Evolutionary conservation across 2,113 vertebrate genomes (phyloP), one percentile per base, ranked within the genome.

Genomic region (Nothocercus julius): DNA sequence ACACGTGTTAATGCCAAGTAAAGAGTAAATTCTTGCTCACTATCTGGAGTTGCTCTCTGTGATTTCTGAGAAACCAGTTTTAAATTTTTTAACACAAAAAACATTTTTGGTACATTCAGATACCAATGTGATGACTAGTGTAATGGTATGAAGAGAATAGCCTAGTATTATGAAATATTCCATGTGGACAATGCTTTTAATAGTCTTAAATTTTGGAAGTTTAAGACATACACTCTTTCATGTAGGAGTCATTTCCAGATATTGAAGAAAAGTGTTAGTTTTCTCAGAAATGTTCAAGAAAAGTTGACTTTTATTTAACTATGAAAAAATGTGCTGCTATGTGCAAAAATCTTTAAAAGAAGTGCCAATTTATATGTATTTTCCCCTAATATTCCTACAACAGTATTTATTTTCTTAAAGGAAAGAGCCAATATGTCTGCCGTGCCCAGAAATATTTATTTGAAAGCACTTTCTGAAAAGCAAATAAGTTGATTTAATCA

Each of bases 251-350:
- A 87, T 93, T 97, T 95, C 92, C 97, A 97, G 89, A 85, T 96
- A 92, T 87, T 97, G 91, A 93, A 94, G 69, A 97, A 96, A 94
- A 96, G 69, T 95, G 93, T 96, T 97, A 89, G 82, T 92, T 96
- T 95, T 97, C 91, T 94, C 91, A 97, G 94, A 97, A 98, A 94
- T 95, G 79, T 81, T 95, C 96, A 96, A 95, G 82, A 90, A 92
- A 94, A 92, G 18, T 88, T 79, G 81, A 92, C 94, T 97, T 97
- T 97, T 97, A 96, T 59, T 85, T 96, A 96, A 94, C 91, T 81
- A 30, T 78, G 66, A 92, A 97, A 97, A 98, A 97, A 96, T 97
- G 85, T 96, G 94, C 96, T 97, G 86, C 83, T 87, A 92, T 96
- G 94, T 92, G 92, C 95, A 97, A 86, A 97, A 97, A 95, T 94